These are phyloP conservation scores for Bostrychus sinensis DNA, from an alignment of 2,113 vertebrate genomes.

Conservation along the genomic window DNA sequence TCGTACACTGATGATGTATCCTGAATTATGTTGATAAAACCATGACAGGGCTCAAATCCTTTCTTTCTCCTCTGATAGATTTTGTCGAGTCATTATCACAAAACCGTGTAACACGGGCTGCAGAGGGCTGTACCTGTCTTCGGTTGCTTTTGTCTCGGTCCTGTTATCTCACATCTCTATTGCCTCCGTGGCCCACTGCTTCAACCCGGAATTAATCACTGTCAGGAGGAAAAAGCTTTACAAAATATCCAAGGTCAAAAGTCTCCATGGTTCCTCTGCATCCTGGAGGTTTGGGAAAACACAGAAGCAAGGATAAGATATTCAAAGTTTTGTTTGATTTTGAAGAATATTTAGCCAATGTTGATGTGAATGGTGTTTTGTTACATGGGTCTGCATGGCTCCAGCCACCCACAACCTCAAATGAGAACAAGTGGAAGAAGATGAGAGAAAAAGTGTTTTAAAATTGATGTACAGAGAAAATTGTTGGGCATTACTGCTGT, in stretches of 20 bases:
- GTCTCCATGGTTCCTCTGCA: constrained; percentile 18
- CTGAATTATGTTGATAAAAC: constrained; percentile 36
- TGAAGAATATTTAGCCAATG: not conserved
- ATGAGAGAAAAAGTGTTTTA: no score
- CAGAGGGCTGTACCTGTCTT: constrained; percentile 33
- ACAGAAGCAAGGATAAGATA: not conserved
- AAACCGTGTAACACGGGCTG: not conserved
- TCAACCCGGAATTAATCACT: constrained; percentile 57
- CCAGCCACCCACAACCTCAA: no score
- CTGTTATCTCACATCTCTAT: constrained; percentile 46
- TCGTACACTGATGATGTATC: constrained; percentile 22
- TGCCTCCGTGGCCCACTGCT: constrained; percentile 36
- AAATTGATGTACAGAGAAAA: no score
- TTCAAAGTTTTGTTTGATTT: not conserved
- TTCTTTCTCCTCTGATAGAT: constrained; percentile 27
- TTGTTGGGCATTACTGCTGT: no score
- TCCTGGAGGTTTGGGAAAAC: constrained; percentile 7
- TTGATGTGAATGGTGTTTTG: not conserved
- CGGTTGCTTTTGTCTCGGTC: constrained; percentile 29
- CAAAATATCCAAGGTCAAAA: constrained; percentile 46
- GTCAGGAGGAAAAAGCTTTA: constrained; percentile 34
- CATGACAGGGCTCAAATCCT: constrained; percentile 25
- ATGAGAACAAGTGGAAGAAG: no score
- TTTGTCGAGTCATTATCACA: constrained; percentile 29
- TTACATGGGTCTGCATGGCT: no score